A percentile compares a stretch with the other conserved stretches of the same genome.
These are phyloP conservation scores for Nannobrachium achirus DNA, from an alignment of 2,113 vertebrate species.

Conservation along the genomic window DNA sequence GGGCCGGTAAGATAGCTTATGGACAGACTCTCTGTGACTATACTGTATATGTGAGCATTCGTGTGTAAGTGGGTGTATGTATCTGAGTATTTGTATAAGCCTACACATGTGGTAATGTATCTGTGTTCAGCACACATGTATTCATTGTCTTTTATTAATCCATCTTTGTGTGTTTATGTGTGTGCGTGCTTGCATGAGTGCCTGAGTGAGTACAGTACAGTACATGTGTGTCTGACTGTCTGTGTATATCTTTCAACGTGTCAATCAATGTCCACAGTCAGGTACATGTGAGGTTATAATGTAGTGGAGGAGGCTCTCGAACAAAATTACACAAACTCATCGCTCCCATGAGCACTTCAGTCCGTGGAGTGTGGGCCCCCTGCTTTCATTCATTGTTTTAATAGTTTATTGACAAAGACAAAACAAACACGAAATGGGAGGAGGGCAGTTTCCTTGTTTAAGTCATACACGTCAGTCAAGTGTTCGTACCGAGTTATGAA, in stretches of 20 bases:
- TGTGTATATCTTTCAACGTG: no score
- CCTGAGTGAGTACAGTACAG: no score
- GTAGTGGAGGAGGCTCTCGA: constrained; percentile 38
- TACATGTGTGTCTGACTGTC: not conserved
- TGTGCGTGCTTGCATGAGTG: not conserved
- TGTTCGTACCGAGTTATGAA: no score
- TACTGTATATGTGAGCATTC: not conserved
- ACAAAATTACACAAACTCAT: constrained; percentile 50
- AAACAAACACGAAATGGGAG: constrained; percentile 2
- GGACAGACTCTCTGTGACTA: no score
- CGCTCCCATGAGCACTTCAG: constrained; percentile 46
- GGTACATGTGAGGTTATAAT: not conserved
- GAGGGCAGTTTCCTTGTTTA: no score
- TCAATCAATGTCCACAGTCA: no score
- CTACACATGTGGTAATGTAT: no score
- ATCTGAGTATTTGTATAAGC: not conserved
- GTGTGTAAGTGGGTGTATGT: not conserved
- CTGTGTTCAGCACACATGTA: no score
- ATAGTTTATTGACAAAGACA: constrained; percentile 46
- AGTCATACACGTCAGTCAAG: no score
- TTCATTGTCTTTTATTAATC: no score
- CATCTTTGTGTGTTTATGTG: not conserved
- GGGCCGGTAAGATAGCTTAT: no score
- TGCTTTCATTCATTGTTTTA: constrained; percentile 56
- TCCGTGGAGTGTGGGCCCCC: constrained; percentile 41